phyloP scores from a whole-genome alignment of 2,113 vertebrate genomes.

The Hemiscyllium ocellatum region DNA sequence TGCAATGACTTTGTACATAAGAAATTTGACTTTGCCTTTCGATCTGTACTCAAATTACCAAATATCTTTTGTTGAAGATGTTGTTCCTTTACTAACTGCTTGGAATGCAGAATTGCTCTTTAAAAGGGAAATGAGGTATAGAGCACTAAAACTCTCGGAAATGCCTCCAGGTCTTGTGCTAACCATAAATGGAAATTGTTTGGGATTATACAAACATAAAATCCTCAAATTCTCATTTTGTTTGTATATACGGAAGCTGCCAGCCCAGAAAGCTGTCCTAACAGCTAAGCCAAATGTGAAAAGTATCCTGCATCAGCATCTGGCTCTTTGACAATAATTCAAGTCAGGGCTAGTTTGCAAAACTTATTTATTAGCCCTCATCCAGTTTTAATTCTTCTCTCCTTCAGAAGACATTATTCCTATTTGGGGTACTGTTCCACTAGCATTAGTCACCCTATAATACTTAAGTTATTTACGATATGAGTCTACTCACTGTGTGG shows the following conservation, averaged over 20 bases:
- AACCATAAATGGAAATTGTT: not conserved
- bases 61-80: not conserved
- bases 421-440: not conserved
- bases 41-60: not conserved
- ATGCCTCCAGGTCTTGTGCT: not conserved
- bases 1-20: not conserved
- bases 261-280: not conserved
- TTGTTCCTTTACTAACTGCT: not conserved
- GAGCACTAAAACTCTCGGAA: not conserved
- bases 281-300: not conserved
- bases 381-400: not conserved
- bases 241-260: not conserved
- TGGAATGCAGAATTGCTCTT: not conserved
- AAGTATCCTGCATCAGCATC: not conserved
- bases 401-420: not conserved
- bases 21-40: not conserved
- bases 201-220: not conserved
- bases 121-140: not conserved
- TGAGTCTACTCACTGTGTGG: not conserved
- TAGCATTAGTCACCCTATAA: not conserved
- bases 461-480: not conserved
- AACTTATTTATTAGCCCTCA: not conserved
- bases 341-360: not conserved
- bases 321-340: not conserved
- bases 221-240: not conserved